Base-by-base conservation (phyloP, 2,888 invertebrate species). In the Hydriomena furcata region DNA sequence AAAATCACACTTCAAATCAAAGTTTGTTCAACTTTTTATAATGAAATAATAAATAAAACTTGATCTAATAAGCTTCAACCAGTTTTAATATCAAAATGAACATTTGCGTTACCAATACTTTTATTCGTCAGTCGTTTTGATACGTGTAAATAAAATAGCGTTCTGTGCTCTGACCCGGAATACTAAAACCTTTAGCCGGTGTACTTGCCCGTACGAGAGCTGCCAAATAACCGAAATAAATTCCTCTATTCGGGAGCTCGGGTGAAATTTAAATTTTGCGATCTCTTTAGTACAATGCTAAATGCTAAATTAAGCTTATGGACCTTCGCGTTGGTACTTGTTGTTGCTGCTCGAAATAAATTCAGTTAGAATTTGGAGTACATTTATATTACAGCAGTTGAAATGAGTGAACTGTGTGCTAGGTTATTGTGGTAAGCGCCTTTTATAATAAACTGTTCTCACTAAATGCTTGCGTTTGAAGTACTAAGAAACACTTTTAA, bases 151-250 rank as follows among this genome's bases (percentile, higher is more conserved):
- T 52, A 46, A 46, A 46, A 42, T 46, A 52, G 52, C 37, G 41
- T 37, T 52, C 41, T 27, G 36, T 40, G 36, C 46, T 34, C 44
- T 42, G 52, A 52, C 52, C 52, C 46, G n/a, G 52, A 46, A 52
- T 52, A 47, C 52, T 52, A 47, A 52, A 52, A 42, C 52, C 46
- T 52, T 52, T 47, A 52, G 46, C 27, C 36, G 27, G 32, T 40
- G 40, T 40, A 23, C 25, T 11, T 32, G 23, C 40, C 25, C 35
- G 40, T 27, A 66, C 71, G 70, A 66, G 70, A 69, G 65, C 63
- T 66, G 64, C 65, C 66, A 68, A 73, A 76, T 75, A 73, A 73
- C 73, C 73, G 72, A 71, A 77, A 74, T 44, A 44, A 41, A 51
- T 51, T 51, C 51, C 31, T 51, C 45, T 41, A 35, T 41, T 41